phyloP scores from a whole-genome alignment of 2,113 vertebrate genomes.

The Castor canadensis region DNA sequence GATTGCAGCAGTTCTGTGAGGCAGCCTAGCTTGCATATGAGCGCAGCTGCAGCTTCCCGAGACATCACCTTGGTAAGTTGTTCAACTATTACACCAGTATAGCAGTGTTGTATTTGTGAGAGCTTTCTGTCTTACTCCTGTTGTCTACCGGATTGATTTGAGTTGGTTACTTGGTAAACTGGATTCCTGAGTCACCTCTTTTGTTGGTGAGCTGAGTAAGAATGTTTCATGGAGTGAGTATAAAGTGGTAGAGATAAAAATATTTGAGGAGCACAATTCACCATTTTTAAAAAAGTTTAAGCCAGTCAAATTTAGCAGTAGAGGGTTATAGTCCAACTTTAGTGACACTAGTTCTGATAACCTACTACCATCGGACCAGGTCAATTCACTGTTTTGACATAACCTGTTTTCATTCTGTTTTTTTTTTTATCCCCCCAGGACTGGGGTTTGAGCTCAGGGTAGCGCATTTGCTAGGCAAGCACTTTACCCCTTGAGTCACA shows the following conservation, averaged over 20 bases:
- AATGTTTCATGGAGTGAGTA: neutral
- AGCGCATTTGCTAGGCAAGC: too few species aligned
- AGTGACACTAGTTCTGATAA: too few species aligned
- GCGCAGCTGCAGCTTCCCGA: slow-evolving; percentile 95
- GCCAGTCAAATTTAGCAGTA: too few species aligned
- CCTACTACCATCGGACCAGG: too few species aligned
- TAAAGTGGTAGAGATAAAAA: neutral
- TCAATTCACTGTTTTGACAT: too few species aligned
- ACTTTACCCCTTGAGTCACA: too few species aligned
- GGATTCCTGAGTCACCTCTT: neutral
- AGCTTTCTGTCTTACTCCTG: neutral
- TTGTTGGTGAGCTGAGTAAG: neutral
- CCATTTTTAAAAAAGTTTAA: too few species aligned
- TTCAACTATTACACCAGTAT: neutral
- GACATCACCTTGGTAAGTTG: slow-evolving; percentile 96
- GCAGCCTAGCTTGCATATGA: slow-evolving; percentile 98
- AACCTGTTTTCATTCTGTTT: too few species aligned
- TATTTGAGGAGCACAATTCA: neutral
- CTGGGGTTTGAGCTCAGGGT: too few species aligned
- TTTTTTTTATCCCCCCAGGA: too few species aligned
- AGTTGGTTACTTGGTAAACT: neutral
- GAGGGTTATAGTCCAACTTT: too few species aligned
- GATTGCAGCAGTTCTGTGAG: slow-evolving; percentile 98
- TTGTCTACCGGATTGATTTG: neutral
- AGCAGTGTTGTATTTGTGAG: neutral